These are phyloP conservation scores for Sarcophaga variegata DNA, from an alignment of 2,888 invertebrate species.

Conservation along the genomic window DNA sequence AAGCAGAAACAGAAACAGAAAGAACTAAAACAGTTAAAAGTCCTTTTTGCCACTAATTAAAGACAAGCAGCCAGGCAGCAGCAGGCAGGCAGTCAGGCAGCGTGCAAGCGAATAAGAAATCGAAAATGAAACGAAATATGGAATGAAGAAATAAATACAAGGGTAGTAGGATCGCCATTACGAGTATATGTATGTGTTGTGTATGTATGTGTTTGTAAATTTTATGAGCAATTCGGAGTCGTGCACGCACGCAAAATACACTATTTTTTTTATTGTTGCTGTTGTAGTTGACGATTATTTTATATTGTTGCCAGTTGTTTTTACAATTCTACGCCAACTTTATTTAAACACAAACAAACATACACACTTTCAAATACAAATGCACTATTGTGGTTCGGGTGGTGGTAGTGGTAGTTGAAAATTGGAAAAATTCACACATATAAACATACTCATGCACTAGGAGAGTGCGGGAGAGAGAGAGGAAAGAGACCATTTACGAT, in stretches of 20 bases:
- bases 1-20: neutral
- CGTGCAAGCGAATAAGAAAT: neutral
- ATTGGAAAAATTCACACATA: constrained; percentile 8
- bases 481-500: constrained; percentile 45
- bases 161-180: neutral
- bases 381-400: neutral
- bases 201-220: constrained; percentile 43
- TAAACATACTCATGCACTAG: neutral
- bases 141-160: neutral
- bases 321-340: constrained; percentile 63
- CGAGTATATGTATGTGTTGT: neutral
- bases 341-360: constrained; percentile 46
- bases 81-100: too few species aligned
- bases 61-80: too few species aligned
- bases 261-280: constrained; percentile 16
- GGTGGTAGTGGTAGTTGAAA: constrained; percentile 37
- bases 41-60: constrained; percentile 20
- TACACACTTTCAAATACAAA: constrained; percentile 15
- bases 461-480: neutral
- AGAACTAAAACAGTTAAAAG: constrained; percentile 31
- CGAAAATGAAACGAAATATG: neutral
- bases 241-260: constrained; percentile 66
- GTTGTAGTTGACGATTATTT: constrained; percentile 23
- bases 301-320: constrained; percentile 64
- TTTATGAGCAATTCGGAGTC: constrained; percentile 63